phyloP scores from a whole-genome alignment of 2,113 vertebrate species.

The Anhinga anhinga region DNA sequence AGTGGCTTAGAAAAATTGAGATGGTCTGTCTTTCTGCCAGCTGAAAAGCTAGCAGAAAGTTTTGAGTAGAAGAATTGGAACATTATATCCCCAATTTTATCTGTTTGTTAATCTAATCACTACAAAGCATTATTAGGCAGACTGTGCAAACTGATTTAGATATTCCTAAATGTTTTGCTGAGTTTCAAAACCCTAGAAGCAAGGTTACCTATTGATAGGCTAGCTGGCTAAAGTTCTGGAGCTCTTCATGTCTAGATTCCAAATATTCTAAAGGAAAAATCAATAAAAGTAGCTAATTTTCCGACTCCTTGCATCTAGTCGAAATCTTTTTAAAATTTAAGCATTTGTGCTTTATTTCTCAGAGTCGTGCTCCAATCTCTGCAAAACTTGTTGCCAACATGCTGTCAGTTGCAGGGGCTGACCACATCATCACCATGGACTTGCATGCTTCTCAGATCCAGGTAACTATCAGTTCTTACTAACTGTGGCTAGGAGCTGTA shows the following conservation, averaged over 20 bases:
- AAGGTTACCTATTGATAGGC: not conserved
- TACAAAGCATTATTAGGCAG: not conserved
- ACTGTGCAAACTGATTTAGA: not conserved
- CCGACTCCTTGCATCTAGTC: not conserved
- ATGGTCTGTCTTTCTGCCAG: not conserved
- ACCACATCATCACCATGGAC: slow-evolving; percentile 99
- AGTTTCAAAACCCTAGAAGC: not conserved
- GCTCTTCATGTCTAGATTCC: not conserved
- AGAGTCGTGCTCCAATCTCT: slow-evolving; percentile 95
- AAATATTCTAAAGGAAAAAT: not conserved
- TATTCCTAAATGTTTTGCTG: not conserved
- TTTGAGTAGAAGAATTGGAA: not conserved
- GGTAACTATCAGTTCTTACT: slow-evolving; percentile 62
- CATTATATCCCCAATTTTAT: not conserved
- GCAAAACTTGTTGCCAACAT: slow-evolving; percentile 97
- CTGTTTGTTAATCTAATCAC: not conserved
- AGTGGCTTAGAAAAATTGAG: not conserved
- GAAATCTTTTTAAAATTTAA: not conserved
- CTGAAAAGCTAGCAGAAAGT: not conserved
- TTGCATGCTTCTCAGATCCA: slow-evolving; percentile 97
- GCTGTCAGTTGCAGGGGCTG: slow-evolving; percentile 92
- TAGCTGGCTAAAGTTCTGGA: not conserved
- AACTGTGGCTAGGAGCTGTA: not conserved
- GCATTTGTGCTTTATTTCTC: slow-evolving; percentile 40
- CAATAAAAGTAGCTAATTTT: not conserved